A percentile compares a stretch with the other conserved stretches of the same genome.
Evolutionary conservation across 2,888 invertebrate genomes (phyloP).

Genomic region (Drosophila pseudotalamancana): DNA sequence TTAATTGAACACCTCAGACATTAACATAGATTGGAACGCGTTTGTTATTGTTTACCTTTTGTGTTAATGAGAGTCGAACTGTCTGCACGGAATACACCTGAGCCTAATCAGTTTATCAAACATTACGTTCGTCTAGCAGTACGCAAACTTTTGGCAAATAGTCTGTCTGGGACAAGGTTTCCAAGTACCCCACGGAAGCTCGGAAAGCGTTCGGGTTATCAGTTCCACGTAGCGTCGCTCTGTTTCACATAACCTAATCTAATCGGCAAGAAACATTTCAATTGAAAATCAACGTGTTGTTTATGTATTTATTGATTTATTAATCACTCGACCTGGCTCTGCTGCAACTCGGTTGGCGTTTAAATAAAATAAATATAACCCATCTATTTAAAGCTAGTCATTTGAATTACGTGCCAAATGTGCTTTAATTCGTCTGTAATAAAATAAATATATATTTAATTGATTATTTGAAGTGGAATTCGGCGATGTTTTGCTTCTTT

Average conservation of each 20-base stretch:
- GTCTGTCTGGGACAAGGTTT: conserved; percentile 18
- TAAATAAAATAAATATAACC: conserved; percentile 8
- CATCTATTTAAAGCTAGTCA: conserved; percentile 31
- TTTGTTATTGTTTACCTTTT: conserved; percentile 43
- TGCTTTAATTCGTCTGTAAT: background rate
- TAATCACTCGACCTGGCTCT: conserved; percentile 10
- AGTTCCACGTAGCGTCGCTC: conserved; percentile 7
- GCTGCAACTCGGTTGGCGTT: background rate
- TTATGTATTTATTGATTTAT: conserved; percentile 16
- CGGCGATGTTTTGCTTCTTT: background rate
- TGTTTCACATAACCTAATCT: conserved; percentile 22
- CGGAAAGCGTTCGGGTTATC: background rate
- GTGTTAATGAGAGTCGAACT: background rate
- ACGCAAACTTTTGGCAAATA: background rate
- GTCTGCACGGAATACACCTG: background rate
- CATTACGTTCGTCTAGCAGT: conserved; percentile 10
- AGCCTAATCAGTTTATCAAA: conserved; percentile 9
- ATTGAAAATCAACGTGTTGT: conserved; percentile 21
- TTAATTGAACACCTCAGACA: conserved; percentile 24
- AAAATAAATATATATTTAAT: conserved; percentile 15
- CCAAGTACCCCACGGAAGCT: background rate
- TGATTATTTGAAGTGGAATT: conserved; percentile 11
- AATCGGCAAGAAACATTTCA: conserved; percentile 17
- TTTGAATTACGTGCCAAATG: conserved; percentile 26
- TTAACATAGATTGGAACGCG: background rate